Evolutionary conservation across 2,113 vertebrate genomes (phyloP), one percentile per base, ranked within the genome.

Genomic region (Paedocypris sp.): DNA sequence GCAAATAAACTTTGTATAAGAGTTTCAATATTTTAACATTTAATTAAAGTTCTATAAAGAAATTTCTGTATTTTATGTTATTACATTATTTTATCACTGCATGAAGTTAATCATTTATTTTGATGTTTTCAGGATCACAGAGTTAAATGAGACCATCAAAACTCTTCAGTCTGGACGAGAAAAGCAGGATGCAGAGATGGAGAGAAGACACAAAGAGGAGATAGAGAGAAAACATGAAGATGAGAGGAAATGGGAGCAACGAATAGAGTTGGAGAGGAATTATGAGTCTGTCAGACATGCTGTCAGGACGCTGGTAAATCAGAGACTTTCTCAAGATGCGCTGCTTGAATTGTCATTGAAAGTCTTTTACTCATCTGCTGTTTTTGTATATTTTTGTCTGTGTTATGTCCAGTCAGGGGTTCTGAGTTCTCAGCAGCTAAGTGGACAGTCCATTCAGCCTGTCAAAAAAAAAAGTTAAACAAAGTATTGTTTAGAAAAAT

Each of bases 81-180:
- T 18, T 16, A 2, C 6, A 9, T 23, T 41, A 25, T 43, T 58
- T 45, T 11, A 45, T 6, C 15, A 39, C 32, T 9, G 1, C n/a
- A n/a, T n/a, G n/a, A n/a, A n/a, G n/a, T n/a, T n/a, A n/a, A n/a
- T n/a, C n/a, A n/a, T 13, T 4, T 29, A 20, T 26, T 31, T 26
- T n/a, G 60, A 16, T 7, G 25, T 79, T 61, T 63, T 51, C 63
- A 93, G 91, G 74, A 80, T 89, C 11, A 57, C 70, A 0, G 88
- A 88, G 69, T 82, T 92, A 25, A 81, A 83, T 50, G 43, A 42
- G 62, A 76, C 82, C 1, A 79, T 92, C 61, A 79, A 75, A 58
- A 71, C 78, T 19, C 78, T 82, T 71, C 79, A 84, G 59, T 70
- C 72, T 62, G 77, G 85, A 70, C 83, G 76, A 15, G 78, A 86